A percentile compares a stretch with the other conserved stretches of the same genome.
phyloP scores from a whole-genome alignment of 35 echinoderm and acorn worm genomes.

The Holothuria glaberrima region DNA sequence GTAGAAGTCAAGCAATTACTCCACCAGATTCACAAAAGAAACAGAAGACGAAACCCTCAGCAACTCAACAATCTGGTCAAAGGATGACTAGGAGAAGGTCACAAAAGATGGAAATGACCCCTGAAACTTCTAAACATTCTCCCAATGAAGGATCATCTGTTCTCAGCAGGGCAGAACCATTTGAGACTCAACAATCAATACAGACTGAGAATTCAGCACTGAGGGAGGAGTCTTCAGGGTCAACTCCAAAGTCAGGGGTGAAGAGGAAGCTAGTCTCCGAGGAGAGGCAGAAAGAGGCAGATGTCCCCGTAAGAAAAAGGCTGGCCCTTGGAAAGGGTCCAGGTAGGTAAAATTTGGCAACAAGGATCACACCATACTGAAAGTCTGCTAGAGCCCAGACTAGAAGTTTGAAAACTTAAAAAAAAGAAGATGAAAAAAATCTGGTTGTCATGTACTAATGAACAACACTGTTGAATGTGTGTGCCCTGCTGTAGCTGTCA shows the following conservation, averaged over 20 bases:
- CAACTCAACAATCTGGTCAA: background rate
- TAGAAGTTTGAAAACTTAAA: no score
- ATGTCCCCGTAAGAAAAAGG: constrained; percentile 29
- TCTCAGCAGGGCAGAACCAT: no score
- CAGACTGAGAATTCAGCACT: background rate
- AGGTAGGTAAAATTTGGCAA: no score
- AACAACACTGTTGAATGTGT: no score
- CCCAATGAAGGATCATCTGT: background rate
- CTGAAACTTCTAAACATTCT: background rate
- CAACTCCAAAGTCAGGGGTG: constrained; percentile 49
- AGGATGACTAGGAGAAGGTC: background rate
- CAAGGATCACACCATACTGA: no score
- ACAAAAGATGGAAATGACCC: background rate
- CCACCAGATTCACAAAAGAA: background rate
- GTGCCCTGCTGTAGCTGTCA: no score
- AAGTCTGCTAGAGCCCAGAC: no score
- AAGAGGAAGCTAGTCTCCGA: constrained; percentile 25
- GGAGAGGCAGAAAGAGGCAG: background rate
- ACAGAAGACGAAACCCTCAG: background rate
- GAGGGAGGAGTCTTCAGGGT: background rate
- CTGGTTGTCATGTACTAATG: no score
- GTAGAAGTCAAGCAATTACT: background rate
- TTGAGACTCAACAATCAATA: background rate
- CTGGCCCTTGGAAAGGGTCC: background rate
- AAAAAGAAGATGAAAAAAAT: no score